Evolutionary conservation across 2,113 vertebrate genomes (phyloP).

Genomic region (Psittacara wagleri): DNA sequence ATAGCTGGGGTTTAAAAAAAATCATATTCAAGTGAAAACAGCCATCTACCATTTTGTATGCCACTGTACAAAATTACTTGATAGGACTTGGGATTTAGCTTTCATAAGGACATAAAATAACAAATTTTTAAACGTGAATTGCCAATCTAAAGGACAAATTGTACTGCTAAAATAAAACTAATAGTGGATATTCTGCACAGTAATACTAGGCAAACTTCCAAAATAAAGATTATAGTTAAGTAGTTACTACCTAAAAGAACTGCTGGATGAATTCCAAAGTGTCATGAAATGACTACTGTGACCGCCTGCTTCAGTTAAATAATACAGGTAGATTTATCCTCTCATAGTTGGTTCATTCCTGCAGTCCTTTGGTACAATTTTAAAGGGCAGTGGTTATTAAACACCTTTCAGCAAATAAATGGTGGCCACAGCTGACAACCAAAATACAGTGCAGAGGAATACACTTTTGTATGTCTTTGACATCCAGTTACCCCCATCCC

Average conservation of each 20-base stretch:
- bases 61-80: background rate
- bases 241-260: background rate
- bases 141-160: background rate
- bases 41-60: background rate
- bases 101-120: background rate
- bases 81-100: background rate
- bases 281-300: background rate
- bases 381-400: background rate
- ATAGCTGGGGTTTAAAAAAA: background rate
- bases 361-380: background rate
- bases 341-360: background rate
- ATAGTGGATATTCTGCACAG: background rate
- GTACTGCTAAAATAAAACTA: background rate
- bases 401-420: background rate
- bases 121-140: background rate
- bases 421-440: background rate
- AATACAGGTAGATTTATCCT: background rate
- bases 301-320: background rate
- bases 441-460: background rate
- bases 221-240: conserved; percentile 30
- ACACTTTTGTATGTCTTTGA: background rate
- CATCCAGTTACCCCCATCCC: rapidly evolving
- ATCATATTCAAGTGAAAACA: background rate
- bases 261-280: background rate
- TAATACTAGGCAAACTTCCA: conserved; percentile 26